Evolutionary conservation across 2,888 invertebrate species (phyloP).

Genomic region (Agonopterix heracliana): DNA sequence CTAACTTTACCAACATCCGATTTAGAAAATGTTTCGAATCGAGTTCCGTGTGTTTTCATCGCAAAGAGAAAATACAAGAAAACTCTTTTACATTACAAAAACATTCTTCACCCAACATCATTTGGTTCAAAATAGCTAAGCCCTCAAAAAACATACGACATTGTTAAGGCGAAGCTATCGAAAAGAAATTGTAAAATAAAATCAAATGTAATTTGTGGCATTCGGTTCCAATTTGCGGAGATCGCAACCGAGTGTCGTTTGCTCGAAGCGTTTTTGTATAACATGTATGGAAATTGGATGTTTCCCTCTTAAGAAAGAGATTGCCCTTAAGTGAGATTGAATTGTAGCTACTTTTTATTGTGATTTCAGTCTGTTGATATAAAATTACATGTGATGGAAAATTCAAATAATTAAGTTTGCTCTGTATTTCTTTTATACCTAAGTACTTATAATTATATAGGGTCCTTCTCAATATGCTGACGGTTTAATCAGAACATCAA

Average conservation of each 20-base stretch:
- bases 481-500: too few species aligned
- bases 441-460: too few species aligned
- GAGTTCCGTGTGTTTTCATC: constrained; percentile 28
- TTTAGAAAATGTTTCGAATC: too few species aligned
- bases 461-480: too few species aligned
- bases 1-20: too few species aligned
- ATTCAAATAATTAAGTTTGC: too few species aligned
- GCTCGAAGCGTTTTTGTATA: constrained; percentile 21
- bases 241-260: constrained; percentile 21
- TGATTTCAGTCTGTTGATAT: not conserved
- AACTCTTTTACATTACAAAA: not conserved
- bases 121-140: not conserved
- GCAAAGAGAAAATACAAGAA: constrained; percentile 20
- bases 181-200: constrained; percentile 70
- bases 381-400: too few species aligned
- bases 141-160: constrained; percentile 11
- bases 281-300: constrained; percentile 30
- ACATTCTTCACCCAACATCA: constrained; percentile 11
- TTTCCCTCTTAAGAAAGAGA: constrained; percentile 17
- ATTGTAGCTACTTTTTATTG: constrained; percentile 20
- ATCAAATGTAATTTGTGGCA: constrained; percentile 62
- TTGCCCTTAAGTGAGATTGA: constrained; percentile 33
- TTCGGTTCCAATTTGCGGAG: constrained; percentile 54
- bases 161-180: constrained; percentile 31
- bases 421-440: too few species aligned